Evolutionary conservation across 2,113 vertebrate genomes (phyloP).

Genomic region (Chinchilla lanigera): DNA sequence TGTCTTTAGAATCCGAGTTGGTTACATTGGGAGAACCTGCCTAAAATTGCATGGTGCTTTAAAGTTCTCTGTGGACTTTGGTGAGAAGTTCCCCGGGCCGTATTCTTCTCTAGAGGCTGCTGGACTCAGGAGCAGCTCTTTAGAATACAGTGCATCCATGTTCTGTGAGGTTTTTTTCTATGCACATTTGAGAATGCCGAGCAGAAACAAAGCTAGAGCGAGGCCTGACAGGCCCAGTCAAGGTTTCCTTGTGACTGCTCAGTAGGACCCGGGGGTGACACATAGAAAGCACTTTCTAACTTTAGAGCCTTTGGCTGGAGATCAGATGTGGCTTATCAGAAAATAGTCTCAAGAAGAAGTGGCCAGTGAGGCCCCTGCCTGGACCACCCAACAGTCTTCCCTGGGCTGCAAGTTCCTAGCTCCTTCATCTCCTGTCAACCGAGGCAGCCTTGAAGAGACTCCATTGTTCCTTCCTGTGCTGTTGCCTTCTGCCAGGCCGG

Average conservation of each 20-base stretch:
- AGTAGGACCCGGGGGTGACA: background rate
- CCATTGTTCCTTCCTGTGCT: background rate
- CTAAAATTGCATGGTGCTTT: conserved; percentile 16
- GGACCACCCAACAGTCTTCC: background rate
- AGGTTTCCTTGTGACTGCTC: background rate
- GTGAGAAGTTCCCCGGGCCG: conserved; percentile 8
- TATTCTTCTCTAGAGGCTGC: conserved; percentile 12
- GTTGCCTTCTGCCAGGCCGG: background rate
- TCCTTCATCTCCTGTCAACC: background rate
- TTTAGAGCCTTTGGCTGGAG: background rate
- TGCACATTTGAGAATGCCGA: conserved; percentile 18
- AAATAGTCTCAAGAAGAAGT: background rate
- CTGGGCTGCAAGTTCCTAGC: background rate
- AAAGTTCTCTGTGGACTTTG: conserved; percentile 31
- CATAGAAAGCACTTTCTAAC: conserved; percentile 14
- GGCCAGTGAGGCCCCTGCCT: background rate
- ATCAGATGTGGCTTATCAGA: background rate
- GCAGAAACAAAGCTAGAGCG: background rate
- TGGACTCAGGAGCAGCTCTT: background rate
- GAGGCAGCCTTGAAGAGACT: background rate
- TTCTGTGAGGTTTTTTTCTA: background rate
- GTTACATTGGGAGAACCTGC: background rate
- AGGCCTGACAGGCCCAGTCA: background rate
- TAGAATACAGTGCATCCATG: background rate
- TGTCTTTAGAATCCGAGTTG: conserved; percentile 15